Conservation (phyloP, 2,797 vertebrate species). For the Chloroceryle amazona region DNA sequence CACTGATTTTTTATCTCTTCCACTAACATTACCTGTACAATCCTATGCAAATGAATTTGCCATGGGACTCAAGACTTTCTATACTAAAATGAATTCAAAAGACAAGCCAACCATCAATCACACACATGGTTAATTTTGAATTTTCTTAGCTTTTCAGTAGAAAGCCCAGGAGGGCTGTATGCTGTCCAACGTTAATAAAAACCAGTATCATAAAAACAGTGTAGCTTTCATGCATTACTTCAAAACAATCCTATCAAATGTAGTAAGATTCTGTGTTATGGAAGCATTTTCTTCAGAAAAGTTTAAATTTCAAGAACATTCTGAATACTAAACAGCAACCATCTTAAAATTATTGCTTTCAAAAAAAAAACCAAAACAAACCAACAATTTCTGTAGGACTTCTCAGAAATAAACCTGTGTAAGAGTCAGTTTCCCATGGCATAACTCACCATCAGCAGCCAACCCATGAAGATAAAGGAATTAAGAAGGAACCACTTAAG, state of each 20-base stretch:
- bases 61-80: not conserved
- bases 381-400: not conserved
- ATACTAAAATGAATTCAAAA: not conserved
- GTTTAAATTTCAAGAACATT: not conserved
- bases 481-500: too few species aligned
- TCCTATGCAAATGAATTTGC: not conserved
- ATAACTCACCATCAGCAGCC: not conserved
- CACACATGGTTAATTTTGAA: not conserved
- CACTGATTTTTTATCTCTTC: not conserved
- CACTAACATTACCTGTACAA: not conserved
- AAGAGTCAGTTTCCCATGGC: not conserved
- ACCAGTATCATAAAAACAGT: not conserved
- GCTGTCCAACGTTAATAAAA: not conserved
- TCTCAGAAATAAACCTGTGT: not conserved
- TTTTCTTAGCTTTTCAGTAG: not conserved
- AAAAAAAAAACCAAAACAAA: too few species aligned
- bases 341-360: not conserved
- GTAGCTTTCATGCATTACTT: not conserved
- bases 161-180: not conserved
- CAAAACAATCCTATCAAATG: not conserved
- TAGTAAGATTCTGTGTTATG: not conserved
- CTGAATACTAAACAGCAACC: not conserved
- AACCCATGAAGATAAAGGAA: not conserved
- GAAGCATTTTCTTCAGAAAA: not conserved
- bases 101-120: not conserved